Evolutionary conservation across 2,888 invertebrate genomes (phyloP), one percentile per base, ranked within the genome.

Genomic region (Drosophila mimetica): DNA sequence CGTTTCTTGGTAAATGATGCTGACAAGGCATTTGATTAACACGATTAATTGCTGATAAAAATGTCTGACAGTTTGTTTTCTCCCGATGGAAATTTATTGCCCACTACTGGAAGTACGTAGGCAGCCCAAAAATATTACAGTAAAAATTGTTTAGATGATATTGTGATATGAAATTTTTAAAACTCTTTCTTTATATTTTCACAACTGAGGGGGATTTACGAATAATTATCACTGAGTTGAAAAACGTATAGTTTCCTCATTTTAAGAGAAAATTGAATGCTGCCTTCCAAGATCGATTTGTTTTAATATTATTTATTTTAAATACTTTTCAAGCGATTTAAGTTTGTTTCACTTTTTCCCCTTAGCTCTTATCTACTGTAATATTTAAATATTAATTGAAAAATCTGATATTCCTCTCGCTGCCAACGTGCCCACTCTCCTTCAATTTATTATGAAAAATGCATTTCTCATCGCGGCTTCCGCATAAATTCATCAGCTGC

Each of bases 41-140:
- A 86, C 90, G 90, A 90, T 90, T 90, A 90, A 90, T 90, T 89
- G 88, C 82, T 84, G 90, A 90, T 89, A 90, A 90, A 86, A 89
- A 65, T 83, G 78, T 77, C 76, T 74, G 78, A 85, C 79, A 79
- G 77, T 74, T 79, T 79, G 79, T 76, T 76, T 63, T 58, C 61
- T 55, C 2, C 11, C 28, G 39, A 46, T 30, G 37, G 63, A 75
- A 67, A 76, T 80, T 75, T 71, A 77, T 80, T 70, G 58, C 41
- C 41, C 54, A 79, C 85, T 85, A 76, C 84, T 53, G 72, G 47
- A 46, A 59, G 71, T 76, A 88, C 84, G 75, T 74, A 76, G 70
- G 71, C 61, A 2, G 4, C 11, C 11, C 22, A 7, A 36, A 41
- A 52, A 39, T 37, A 32, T 58, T 71, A 52, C 59, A 73, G 78